phyloP scores from a whole-genome alignment of 2,797 vertebrate genomes.

The Macropodus opercularis region DNA sequence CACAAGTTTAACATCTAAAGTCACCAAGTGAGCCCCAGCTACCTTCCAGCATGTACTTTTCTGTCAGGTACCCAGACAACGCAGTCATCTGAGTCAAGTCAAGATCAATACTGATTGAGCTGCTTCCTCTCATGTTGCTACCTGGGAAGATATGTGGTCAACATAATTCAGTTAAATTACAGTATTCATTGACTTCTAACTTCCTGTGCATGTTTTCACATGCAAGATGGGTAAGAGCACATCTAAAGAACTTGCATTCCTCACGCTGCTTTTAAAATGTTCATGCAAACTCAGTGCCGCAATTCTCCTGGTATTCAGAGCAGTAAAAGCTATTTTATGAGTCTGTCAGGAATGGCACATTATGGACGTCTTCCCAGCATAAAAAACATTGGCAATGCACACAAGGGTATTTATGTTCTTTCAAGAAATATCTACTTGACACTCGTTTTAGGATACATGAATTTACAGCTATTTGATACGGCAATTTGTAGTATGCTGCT shows the following conservation, averaged over 20 bases:
- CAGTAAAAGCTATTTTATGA: constrained; percentile 85
- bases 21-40: constrained; percentile 15
- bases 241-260: constrained; percentile 83
- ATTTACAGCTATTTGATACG: too few species aligned
- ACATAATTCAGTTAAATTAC: constrained; percentile 86
- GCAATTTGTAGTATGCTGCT: constrained; percentile 49
- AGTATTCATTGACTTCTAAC: constrained; percentile 81
- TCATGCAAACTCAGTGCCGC: constrained; percentile 79
- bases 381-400: constrained; percentile 72
- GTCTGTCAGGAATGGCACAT: constrained; percentile 81
- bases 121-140: constrained; percentile 71
- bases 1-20: constrained; percentile 21
- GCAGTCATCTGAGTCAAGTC: constrained; percentile 58
- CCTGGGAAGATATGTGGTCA: constrained; percentile 82
- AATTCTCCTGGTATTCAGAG: constrained; percentile 84
- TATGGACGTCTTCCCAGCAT: constrained; percentile 73
- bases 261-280: constrained; percentile 80
- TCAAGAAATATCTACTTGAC: constrained; percentile 67
- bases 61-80: constrained; percentile 54
- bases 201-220: constrained; percentile 86
- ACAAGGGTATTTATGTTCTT: constrained; percentile 72
- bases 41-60: constrained; percentile 44
- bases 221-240: constrained; percentile 77
- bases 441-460: constrained; percentile 61
- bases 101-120: constrained; percentile 77